Percentiles rank a stretch among this genome's conserved stretches.
Evolutionary conservation across 2,888 invertebrate species (phyloP).

Genomic region (Hydropsyche betteni): DNA sequence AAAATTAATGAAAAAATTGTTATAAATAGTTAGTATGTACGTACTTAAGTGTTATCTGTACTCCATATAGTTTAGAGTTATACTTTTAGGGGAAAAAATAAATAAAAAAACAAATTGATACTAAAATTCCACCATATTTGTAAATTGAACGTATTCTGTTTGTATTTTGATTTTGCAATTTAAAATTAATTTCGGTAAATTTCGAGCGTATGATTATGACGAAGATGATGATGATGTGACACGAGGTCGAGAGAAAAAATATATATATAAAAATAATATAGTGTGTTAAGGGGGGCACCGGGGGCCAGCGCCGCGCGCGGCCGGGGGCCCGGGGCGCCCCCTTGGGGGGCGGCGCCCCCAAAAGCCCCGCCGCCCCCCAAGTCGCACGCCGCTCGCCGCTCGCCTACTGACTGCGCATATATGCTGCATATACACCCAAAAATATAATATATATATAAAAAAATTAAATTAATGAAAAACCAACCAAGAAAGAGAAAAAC

Average conservation of each 20-base stretch:
- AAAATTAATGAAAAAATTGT: constrained; percentile 57
- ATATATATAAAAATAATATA: constrained; percentile 3
- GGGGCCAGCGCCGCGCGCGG: constrained; percentile 12
- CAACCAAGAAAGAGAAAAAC: constrained; percentile 41
- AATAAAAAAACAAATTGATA: constrained; percentile 12
- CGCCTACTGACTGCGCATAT: constrained; percentile 48
- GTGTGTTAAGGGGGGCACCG: constrained; percentile 14
- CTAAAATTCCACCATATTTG: neutral
- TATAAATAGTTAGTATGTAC: constrained; percentile 58
- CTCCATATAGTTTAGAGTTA: constrained; percentile 67
- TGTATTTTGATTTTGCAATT: neutral
- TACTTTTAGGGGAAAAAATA: constrained; percentile 57
- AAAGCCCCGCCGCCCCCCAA: constrained; percentile 55
- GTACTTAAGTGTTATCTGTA: constrained; percentile 62
- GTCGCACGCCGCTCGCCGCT: constrained; percentile 58
- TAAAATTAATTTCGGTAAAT: neutral
- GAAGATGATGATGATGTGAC: neutral
- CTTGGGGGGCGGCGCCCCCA: constrained; percentile 32
- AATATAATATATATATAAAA: constrained; percentile 48
- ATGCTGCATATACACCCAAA: constrained; percentile 46
- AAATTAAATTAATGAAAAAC: constrained; percentile 44
- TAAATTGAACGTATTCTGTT: neutral
- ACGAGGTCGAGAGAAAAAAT: neutral
- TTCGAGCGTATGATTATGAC: neutral
- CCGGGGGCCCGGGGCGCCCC: constrained; percentile 13